phyloP scores from a whole-genome alignment of 2,888 invertebrate genomes.

The Pollenia angustigena region DNA sequence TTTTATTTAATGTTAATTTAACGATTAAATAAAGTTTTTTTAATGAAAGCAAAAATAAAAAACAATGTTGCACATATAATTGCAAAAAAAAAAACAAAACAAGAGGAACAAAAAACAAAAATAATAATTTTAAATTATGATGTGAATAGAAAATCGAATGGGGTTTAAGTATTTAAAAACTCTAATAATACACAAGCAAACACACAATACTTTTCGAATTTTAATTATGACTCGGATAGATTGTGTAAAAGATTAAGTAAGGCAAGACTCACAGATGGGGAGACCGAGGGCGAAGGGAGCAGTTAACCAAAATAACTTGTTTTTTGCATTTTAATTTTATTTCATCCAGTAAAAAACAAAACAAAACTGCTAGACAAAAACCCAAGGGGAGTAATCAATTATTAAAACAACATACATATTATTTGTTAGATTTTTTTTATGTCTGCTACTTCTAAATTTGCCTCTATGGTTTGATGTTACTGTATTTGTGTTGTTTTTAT shows the following conservation, averaged over 20 bases:
- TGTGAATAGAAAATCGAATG: not conserved
- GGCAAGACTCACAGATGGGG: not conserved
- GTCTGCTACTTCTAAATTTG: not conserved
- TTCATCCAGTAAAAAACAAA: not conserved
- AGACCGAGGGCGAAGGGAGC: not conserved
- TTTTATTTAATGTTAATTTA: conserved; percentile 25
- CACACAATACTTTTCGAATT: conserved; percentile 22
- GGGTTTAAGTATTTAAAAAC: not conserved
- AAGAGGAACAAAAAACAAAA: not conserved
- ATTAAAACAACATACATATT: not conserved
- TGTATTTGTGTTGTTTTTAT: not conserved
- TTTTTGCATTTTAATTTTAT: conserved; percentile 29
- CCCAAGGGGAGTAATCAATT: not conserved
- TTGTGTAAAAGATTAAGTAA: not conserved
- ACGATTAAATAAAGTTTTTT: conserved; percentile 8
- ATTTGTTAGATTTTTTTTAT: not conserved
- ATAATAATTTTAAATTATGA: conserved; percentile 8
- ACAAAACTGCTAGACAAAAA: not conserved
- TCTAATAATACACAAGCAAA: not conserved
- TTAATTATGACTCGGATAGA: not conserved
- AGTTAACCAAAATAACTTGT: not conserved
- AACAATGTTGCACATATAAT: conserved; percentile 24
- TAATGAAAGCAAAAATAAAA: not conserved
- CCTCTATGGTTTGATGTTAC: not conserved
- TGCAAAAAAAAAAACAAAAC: not conserved